Evolutionary conservation across 2,888 invertebrate genomes (phyloP).

Genomic region (Aleiodes leptofemur): DNA sequence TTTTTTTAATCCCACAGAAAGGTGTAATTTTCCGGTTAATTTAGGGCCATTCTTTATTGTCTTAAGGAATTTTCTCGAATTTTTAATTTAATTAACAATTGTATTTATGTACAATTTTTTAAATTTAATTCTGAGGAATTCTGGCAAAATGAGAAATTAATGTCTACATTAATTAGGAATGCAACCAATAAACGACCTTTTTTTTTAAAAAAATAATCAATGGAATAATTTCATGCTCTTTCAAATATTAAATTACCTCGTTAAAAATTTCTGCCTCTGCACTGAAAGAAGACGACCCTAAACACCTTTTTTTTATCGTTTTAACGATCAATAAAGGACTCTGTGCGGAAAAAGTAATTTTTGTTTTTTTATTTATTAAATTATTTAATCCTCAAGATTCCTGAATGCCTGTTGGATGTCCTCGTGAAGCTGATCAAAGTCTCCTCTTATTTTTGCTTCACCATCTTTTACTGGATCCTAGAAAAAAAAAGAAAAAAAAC

Average conservation of each 20-base stretch:
- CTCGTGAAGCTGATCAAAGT: conserved; percentile 97
- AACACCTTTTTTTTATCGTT: conserved; percentile 52
- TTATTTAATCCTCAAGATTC: conserved; percentile 94
- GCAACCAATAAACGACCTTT: too few species aligned
- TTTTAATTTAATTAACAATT: neutral
- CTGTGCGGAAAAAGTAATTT: conserved; percentile 27
- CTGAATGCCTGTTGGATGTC: conserved; percentile 98
- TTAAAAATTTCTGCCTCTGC: conserved; percentile 27
- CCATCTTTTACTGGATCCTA: conserved; percentile 99
- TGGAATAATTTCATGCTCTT: conserved; percentile 1
- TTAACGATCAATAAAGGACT: conserved; percentile 48
- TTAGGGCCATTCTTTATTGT: conserved; percentile 65
- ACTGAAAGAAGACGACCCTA: conserved; percentile 57
- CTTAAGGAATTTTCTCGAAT: conserved; percentile 1
- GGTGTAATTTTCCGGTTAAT: conserved; percentile 18
- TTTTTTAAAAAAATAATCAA: too few species aligned
- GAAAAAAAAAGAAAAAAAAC: conserved; percentile 47
- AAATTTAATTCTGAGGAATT: too few species aligned
- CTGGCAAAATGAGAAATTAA: too few species aligned
- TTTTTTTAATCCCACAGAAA: conserved; percentile 54
- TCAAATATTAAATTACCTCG: conserved; percentile 5
- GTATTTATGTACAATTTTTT: conserved; percentile 2
- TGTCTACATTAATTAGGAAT: too few species aligned
- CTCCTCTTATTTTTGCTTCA: conserved; percentile 96
- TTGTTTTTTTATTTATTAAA: conserved; percentile 1